Percentiles rank a stretch among this genome's conserved stretches.
phyloP scores from a whole-genome alignment of 2,888 invertebrate species.

The Tinea trinotella region DNA sequence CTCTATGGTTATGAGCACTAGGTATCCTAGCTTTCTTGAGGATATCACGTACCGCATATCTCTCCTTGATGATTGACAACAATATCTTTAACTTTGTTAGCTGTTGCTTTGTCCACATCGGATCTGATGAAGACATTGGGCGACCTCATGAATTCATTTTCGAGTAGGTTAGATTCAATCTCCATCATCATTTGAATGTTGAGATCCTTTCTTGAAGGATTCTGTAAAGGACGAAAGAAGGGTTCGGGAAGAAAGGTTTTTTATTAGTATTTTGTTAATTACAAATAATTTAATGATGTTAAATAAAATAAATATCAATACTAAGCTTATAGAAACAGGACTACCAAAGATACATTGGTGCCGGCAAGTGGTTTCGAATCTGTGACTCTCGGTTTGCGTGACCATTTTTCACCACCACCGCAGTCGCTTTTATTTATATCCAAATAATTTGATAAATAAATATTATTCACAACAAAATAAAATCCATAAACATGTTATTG shows the following conservation, averaged over 20 bases:
- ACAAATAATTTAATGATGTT: neutral
- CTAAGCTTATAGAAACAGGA: no score
- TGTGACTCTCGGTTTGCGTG: no score
- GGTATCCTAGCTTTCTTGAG: no score
- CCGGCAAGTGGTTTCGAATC: no score
- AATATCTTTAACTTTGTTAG: constrained; percentile 88
- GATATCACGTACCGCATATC: constrained; percentile 71
- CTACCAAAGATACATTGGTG: no score
- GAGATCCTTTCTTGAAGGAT: constrained; percentile 91
- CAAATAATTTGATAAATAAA: neutral
- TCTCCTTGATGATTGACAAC: constrained; percentile 89
- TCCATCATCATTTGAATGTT: constrained; percentile 95
- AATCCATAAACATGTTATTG: neutral
- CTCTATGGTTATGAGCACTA: no score
- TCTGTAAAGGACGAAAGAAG: constrained; percentile 71
- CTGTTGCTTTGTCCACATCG: constrained; percentile 87
- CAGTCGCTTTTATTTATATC: no score
- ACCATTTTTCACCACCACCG: no score
- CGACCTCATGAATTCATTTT: constrained; percentile 83
- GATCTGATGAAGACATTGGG: constrained; percentile 87
- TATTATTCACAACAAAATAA: neutral
- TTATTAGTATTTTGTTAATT: neutral
- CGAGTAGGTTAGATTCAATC: constrained; percentile 87
- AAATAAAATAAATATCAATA: neutral
- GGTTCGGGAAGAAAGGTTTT: neutral